Base-by-base conservation (phyloP, 2,113 vertebrate genomes). In the Rhynchomys soricoides region DNA sequence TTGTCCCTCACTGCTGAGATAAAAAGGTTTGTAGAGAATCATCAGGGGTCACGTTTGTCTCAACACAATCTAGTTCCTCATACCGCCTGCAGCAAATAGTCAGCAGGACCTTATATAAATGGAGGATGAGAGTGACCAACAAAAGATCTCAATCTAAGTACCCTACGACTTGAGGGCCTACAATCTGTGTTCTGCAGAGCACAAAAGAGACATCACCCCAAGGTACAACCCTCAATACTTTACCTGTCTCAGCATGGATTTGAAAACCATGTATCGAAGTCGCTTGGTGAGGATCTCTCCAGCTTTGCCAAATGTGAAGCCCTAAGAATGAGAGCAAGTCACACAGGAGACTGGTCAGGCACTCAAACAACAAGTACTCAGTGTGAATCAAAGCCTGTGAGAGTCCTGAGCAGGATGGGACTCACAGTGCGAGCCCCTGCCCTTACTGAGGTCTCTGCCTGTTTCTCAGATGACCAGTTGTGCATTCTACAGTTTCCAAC, bases 161-260 rank as follows among this genome's bases (percentile, higher is more conserved):
- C 52, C 48, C 45, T 12, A 29, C 37, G 2, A 26, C 40, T 22
- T 74, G 22, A 5, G 3, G 26, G 29, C 71, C 71, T 8, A 13
- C 34, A 7, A 2, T 21, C 75, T 48, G 19, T 52, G 48, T 11
- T 11, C 68, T 1, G 0, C 0, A 1, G 57, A 11, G 37, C n/a
- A 2, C n/a, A 37, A 7, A 34, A 5, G 2, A 16, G 29, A 77
- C 37, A 64, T 43, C 57, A 16, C 5, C 45, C 29, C 3, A 0
- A 45, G 24, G 26, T 26, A 5, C 68, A 17, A 55, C 24, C 34
- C 45, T 48, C 62, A 26, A 0, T 26, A 74, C 77, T 93, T 74
- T 98, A 99, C 99, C 99, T 99, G 99, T 99, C 99, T 99, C 98
- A 99, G 98, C 99, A 99, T 99, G 86, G 99, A 98, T 91, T 98